A percentile compares a stretch with the other conserved stretches of the same genome.
Conservation (phyloP, 2,888 invertebrate species). For the Biston betularia region DNA sequence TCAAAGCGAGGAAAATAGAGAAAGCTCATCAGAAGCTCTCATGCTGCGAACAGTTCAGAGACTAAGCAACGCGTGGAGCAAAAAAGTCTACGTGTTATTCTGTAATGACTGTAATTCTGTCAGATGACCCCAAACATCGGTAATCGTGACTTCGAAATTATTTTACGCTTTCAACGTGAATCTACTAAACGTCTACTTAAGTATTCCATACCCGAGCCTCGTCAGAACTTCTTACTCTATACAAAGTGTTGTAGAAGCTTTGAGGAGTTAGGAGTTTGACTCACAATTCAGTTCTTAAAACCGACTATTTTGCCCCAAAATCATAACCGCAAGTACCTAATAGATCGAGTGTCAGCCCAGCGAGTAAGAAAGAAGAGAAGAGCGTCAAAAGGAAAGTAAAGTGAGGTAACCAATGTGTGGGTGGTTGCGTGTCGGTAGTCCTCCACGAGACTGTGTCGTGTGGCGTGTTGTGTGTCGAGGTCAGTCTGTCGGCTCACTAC, state of each 20-base stretch:
- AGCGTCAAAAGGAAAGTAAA: slow-evolving; percentile 39
- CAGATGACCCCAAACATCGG: slow-evolving; percentile 2
- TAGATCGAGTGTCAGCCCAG: slow-evolving; percentile 41
- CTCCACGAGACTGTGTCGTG: slow-evolving; percentile 41
- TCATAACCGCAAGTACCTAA: slow-evolving; percentile 37
- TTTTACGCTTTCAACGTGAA: background rate
- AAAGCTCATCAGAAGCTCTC: slow-evolving; percentile 44
- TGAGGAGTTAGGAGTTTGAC: slow-evolving; percentile 5
- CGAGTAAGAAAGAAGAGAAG: slow-evolving; percentile 40
- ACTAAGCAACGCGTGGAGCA: slow-evolving; percentile 44
- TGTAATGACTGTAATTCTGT: slow-evolving; percentile 29
- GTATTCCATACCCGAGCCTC: background rate
- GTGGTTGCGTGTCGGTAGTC: slow-evolving; percentile 49
- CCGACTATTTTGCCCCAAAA: slow-evolving; percentile 43
- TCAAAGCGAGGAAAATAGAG: slow-evolving; percentile 48
- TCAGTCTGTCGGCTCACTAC: slow-evolving; percentile 38
- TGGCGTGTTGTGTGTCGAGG: slow-evolving; percentile 54
- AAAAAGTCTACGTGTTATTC: slow-evolving; percentile 41
- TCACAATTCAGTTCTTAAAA: background rate
- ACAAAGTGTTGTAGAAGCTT: background rate
- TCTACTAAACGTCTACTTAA: background rate
- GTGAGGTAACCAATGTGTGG: slow-evolving; percentile 42
- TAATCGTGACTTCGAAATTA: background rate
- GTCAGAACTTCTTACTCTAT: slow-evolving; percentile 4
- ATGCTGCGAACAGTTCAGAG: slow-evolving; percentile 43